phyloP scores from a whole-genome alignment of 2,797 vertebrate genomes.

The Triplophysa bombifrons region DNA sequence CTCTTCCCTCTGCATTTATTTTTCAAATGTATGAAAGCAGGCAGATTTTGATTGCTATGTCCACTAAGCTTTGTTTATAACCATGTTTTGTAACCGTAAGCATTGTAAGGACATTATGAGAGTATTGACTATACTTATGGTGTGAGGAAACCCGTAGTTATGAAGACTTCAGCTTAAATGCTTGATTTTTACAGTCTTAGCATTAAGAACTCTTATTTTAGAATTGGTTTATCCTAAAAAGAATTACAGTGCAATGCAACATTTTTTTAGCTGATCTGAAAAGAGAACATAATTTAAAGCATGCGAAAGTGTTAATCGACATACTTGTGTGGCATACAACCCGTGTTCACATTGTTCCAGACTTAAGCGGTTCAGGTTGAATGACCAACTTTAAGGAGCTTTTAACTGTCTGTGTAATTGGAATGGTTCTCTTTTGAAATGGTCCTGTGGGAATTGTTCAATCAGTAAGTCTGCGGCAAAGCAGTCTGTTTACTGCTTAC shows the following conservation, averaged over 20 bases:
- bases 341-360: not conserved
- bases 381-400: not conserved
- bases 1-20: not conserved
- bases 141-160: not conserved
- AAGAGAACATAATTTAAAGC: not conserved
- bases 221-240: not conserved
- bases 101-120: not conserved
- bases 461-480: constrained; percentile 3
- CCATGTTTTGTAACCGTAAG: not conserved
- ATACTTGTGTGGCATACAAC: not conserved
- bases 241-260: not conserved
- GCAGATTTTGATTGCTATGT: not conserved
- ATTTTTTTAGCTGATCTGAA: not conserved
- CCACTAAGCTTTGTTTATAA: not conserved
- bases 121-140: not conserved
- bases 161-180: too few relatives aligned
- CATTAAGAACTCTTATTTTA: too few relatives aligned
- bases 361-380: not conserved
- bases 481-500: constrained; percentile 36
- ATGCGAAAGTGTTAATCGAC: not conserved
- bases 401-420: not conserved
- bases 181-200: too few relatives aligned
- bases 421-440: not conserved
- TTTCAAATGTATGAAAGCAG: not conserved
- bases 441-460: not conserved